phyloP scores from a whole-genome alignment of 1,140 invertebrate species.

The Drosophila simulans region DNA sequence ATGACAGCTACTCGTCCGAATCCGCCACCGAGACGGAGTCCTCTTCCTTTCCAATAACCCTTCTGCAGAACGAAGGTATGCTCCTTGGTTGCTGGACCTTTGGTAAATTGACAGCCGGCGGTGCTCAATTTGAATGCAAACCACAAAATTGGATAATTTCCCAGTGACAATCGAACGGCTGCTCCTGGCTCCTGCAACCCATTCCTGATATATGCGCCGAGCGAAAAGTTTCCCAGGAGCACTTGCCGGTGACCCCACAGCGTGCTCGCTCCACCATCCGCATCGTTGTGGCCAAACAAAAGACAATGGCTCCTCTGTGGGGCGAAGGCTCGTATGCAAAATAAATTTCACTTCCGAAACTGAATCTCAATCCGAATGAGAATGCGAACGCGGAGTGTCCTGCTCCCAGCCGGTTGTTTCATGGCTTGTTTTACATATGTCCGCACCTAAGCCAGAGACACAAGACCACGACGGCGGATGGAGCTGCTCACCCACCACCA shows the following conservation, averaged over 20 bases:
- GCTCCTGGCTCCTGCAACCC: slow-evolving; percentile 21
- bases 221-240: slow-evolving; percentile 81
- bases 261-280: slow-evolving; percentile 26
- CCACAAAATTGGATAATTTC: slow-evolving; percentile 84
- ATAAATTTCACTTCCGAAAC: slow-evolving; percentile 84
- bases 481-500: slow-evolving; percentile 55
- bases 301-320: slow-evolving; percentile 59
- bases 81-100: slow-evolving; percentile 19
- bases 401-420: slow-evolving; percentile 59
- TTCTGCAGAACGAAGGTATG: neutral
- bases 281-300: slow-evolving; percentile 24
- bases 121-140: slow-evolving; percentile 81
- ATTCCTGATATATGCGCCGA: slow-evolving; percentile 74
- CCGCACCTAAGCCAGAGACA: slow-evolving; percentile 69
- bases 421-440: slow-evolving; percentile 83
- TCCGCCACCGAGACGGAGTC: neutral
- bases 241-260: slow-evolving; percentile 62
- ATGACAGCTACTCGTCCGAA: slow-evolving; percentile 74
- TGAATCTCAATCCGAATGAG: slow-evolving; percentile 44
- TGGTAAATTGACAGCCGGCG: slow-evolving; percentile 78
- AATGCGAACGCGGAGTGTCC: slow-evolving; percentile 19
- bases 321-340: slow-evolving; percentile 70
- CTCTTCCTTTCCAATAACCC: neutral
- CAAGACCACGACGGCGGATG: slow-evolving; percentile 41
- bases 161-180: slow-evolving; percentile 75